Conservation (phyloP, 2,888 invertebrate genomes). For the Hyposoter dolosus region DNA sequence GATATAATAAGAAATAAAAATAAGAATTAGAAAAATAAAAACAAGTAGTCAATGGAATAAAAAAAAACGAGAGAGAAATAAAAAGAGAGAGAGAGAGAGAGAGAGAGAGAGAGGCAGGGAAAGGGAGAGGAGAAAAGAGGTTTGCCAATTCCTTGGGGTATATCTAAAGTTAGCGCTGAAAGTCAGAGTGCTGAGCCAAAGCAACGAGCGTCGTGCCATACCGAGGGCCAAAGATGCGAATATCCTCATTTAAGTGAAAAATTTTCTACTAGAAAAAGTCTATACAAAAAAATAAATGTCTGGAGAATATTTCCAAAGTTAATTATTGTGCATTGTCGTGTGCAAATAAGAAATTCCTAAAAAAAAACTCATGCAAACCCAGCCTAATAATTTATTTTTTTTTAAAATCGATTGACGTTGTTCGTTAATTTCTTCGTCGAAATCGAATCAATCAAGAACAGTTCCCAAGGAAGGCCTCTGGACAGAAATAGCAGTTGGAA, state of each 20-base stretch:
- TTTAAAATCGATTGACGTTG: too few relatives aligned
- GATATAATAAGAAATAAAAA: too few relatives aligned
- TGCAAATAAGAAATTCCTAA: neutral
- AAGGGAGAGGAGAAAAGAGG: slow-evolving; percentile 53
- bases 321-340: neutral
- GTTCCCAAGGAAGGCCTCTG: neutral
- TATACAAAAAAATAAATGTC: slow-evolving; percentile 19
- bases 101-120: slow-evolving; percentile 39
- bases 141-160: slow-evolving; percentile 78
- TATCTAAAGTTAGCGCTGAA: slow-evolving; percentile 80
- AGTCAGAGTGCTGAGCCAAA: slow-evolving; percentile 75
- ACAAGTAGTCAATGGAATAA: too few relatives aligned
- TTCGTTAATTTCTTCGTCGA: too few relatives aligned
- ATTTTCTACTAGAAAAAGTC: slow-evolving; percentile 31
- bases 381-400: too few relatives aligned
- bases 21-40: too few relatives aligned
- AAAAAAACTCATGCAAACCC: neutral
- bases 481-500: neutral
- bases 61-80: too few relatives aligned
- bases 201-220: slow-evolving; percentile 36
- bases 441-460: too few relatives aligned
- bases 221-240: slow-evolving; percentile 63
- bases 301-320: slow-evolving; percentile 2
- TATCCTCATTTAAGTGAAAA: slow-evolving; percentile 63
- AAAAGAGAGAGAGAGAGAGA: slow-evolving; percentile 36